Evolutionary conservation across 2,113 vertebrate genomes (phyloP).

Genomic region (Nycticorax nycticorax): DNA sequence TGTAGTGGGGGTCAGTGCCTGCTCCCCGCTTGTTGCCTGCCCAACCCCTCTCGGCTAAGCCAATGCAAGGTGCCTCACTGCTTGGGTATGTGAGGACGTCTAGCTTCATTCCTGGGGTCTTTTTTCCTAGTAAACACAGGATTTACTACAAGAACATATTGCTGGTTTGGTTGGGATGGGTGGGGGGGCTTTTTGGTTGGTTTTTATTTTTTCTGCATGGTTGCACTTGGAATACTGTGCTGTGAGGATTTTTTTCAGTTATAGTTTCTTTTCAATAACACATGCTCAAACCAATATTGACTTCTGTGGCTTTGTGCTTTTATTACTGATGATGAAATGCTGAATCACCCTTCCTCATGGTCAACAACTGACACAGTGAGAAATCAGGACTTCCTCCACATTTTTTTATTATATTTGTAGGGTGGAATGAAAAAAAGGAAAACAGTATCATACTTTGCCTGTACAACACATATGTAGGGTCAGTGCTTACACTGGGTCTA

Average conservation of each 20-base stretch:
- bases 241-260: background rate
- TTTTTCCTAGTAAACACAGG: background rate
- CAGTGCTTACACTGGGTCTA: background rate
- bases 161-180: background rate
- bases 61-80: accelerated
- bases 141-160: background rate
- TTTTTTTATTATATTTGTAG: background rate
- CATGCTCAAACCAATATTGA: background rate
- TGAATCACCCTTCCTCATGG: background rate
- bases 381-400: background rate
- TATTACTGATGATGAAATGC: background rate
- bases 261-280: background rate
- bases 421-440: background rate
- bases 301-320: background rate
- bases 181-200: no score
- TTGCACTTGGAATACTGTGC: background rate
- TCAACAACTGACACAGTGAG: background rate
- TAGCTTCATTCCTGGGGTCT: background rate
- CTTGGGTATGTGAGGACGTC: accelerated
- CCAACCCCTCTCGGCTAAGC: accelerated
- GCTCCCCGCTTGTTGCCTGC: accelerated
- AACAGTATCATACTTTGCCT: background rate
- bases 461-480: accelerated
- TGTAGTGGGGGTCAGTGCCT: accelerated
- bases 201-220: background rate